These are phyloP conservation scores for Muraenolepis orangiensis DNA, from an alignment of 2,797 vertebrate genomes.

Conservation along the genomic window DNA sequence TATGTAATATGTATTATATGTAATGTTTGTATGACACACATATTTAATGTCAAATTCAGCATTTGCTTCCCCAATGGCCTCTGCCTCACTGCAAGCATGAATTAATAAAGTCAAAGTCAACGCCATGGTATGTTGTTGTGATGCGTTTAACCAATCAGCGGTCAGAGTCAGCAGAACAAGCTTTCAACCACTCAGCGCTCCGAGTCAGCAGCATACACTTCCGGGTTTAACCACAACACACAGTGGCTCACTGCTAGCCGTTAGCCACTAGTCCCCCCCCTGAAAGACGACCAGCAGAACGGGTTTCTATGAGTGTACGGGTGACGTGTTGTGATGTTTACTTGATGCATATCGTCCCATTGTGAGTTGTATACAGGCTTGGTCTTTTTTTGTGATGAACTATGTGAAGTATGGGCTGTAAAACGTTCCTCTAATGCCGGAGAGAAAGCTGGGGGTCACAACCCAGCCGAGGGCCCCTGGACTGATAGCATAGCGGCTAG, in stretches of 20 bases:
- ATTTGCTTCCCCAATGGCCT: too few relatives aligned
- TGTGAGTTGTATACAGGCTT: conserved; percentile 35
- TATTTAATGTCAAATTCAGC: too few relatives aligned
- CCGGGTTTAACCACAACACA: conserved; percentile 55
- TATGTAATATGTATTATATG: too few relatives aligned
- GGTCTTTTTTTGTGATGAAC: not conserved
- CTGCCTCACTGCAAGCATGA: too few relatives aligned
- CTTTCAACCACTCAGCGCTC: conserved; percentile 57
- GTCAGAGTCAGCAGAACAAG: conserved; percentile 13
- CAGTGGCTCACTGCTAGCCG: not conserved
- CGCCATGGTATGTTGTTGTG: not conserved
- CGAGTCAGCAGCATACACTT: conserved; percentile 27
- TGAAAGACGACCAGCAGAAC: conserved; percentile 60
- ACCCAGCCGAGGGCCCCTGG: not conserved
- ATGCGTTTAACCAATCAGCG: conserved; percentile 55
- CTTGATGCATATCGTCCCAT: not conserved
- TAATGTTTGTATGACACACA: too few relatives aligned
- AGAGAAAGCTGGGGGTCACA: not conserved
- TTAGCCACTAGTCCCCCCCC: not conserved
- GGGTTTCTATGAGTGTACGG: not conserved
- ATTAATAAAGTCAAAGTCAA: too few relatives aligned
- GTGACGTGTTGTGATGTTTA: not conserved
- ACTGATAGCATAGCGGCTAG: not conserved
- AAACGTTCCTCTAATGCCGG: not conserved
- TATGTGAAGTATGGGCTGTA: not conserved